Evolutionary conservation across 1,140 invertebrate species (phyloP), one percentile per base, ranked within the genome.

Genomic region (Dysdera silvatica): DNA sequence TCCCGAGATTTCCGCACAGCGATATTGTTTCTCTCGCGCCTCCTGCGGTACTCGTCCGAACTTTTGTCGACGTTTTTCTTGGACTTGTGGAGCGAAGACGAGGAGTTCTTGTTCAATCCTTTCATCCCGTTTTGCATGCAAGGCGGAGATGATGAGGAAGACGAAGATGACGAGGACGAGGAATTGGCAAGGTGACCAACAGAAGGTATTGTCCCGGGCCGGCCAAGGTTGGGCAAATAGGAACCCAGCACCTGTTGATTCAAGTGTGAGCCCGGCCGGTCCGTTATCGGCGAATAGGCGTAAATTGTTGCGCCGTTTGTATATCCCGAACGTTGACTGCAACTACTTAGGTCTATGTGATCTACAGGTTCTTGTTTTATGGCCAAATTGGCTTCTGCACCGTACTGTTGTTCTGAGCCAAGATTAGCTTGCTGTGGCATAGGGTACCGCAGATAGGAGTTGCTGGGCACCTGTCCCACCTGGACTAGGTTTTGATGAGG

Each of bases 1-100:
- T 97, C 94, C 45, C 95, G 82, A 55, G 89, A 93, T 76, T 98
- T 98, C 48, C 95, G 79, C 37, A 98, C 95, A 2, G 95, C 95
- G 68, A 98, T 94, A 77, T 98, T 98, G 78, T 98, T 98, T 47
- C 94, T 81, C 72, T 96, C 92, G 8, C 95, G 80, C 53, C 95
- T 80, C 56, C 92, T 79, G 64, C 90, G 83, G 77, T 98, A 98
- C 75, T 97, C 94, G 71, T 95, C 90, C 67, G 87, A 91, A 45
- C 86, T 86, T 79, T 95, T 95, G 80, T 94, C 91, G 66, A 91
- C 68, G 35, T 52, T 58, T 52, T 71, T 71, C 61, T 71, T 71
- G 52, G 37, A 26, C 51, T 68, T 54, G 35, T 49, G n/a, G 32
- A 45, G 40, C 33, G 41, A 31, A 5, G 16, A 14, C 3, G 26